Evolutionary conservation across 1,140 invertebrate genomes (phyloP).

Genomic region (Lamellibrachia luymesi): DNA sequence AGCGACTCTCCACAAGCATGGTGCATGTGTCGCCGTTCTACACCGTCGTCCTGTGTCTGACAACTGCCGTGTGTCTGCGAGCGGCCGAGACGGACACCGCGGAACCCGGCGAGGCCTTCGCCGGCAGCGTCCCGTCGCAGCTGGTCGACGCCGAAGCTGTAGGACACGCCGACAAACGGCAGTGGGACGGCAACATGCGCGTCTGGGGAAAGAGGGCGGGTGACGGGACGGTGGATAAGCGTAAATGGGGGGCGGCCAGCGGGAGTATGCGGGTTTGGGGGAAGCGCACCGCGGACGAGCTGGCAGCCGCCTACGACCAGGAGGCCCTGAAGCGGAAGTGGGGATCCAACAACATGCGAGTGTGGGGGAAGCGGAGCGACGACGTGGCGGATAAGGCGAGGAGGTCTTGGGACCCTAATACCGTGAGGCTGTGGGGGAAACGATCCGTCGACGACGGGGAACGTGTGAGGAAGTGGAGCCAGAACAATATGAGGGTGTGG

Average conservation of each 20-base stretch:
- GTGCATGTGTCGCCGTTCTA: neutral
- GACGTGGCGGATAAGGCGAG: neutral
- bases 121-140: neutral
- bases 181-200: constrained; percentile 13
- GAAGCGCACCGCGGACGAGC: constrained; percentile 7
- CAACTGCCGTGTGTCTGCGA: neutral
- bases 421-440: constrained; percentile 16
- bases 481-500: constrained; percentile 22
- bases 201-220: constrained; percentile 24
- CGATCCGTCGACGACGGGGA: constrained; percentile 2
- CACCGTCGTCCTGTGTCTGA: neutral
- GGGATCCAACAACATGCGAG: constrained; percentile 10
- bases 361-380: constrained; percentile 24
- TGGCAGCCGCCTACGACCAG: neutral
- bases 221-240: constrained; percentile 7
- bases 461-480: constrained; percentile 15
- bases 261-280: constrained; percentile 21
- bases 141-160: neutral
- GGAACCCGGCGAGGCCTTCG: neutral
- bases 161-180: neutral
- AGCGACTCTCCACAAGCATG: neutral
- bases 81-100: neutral
- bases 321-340: constrained; percentile 20
- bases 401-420: constrained; percentile 9
- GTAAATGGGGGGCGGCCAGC: constrained; percentile 17